Percentiles rank a stretch among this genome's conserved stretches.
These are phyloP conservation scores for Ichneumoninae sp. DNA, from an alignment of 2,888 invertebrate genomes.

Conservation along the genomic window DNA sequence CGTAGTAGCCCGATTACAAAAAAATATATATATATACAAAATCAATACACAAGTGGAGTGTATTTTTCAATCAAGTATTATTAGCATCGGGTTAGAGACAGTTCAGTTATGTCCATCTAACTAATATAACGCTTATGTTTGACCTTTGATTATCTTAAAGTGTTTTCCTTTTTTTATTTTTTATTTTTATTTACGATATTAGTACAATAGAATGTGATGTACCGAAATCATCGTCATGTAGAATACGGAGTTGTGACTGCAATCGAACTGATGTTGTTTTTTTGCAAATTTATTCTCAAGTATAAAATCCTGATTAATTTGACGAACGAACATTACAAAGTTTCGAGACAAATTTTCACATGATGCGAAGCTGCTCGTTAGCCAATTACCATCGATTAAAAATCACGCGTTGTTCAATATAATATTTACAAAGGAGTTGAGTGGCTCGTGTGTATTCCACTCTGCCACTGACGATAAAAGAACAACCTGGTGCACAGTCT, in stretches of 20 bases:
- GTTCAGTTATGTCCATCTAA: neutral
- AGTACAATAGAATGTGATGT: conserved; percentile 11
- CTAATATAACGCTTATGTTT: neutral
- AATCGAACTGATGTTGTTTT: conserved; percentile 5
- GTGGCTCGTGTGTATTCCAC: neutral
- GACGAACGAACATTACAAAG: conserved; percentile 1
- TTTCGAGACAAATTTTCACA: neutral
- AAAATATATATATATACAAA: conserved; percentile 59
- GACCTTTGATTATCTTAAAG: conserved; percentile 7
- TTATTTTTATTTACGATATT: conserved; percentile 5
- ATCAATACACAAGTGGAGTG: conserved; percentile 33
- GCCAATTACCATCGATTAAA: neutral
- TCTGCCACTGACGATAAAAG: conserved; percentile 9
- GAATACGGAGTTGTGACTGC: conserved; percentile 8
- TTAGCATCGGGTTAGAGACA: conserved; percentile 13
- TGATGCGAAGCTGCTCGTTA: neutral
- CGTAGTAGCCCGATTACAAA: conserved; percentile 48
- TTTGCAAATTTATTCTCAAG: conserved; percentile 7
- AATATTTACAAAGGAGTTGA: conserved; percentile 22
- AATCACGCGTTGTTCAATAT: conserved; percentile 2
- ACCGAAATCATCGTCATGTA: conserved; percentile 11
- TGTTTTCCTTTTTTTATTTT: neutral
- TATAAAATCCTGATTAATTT: conserved; percentile 4
- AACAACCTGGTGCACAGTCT: conserved; percentile 20
- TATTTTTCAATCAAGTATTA: conserved; percentile 12